These are phyloP conservation scores for Scomber japonicus DNA, from an alignment of 2,113 vertebrate species.

Conservation along the genomic window DNA sequence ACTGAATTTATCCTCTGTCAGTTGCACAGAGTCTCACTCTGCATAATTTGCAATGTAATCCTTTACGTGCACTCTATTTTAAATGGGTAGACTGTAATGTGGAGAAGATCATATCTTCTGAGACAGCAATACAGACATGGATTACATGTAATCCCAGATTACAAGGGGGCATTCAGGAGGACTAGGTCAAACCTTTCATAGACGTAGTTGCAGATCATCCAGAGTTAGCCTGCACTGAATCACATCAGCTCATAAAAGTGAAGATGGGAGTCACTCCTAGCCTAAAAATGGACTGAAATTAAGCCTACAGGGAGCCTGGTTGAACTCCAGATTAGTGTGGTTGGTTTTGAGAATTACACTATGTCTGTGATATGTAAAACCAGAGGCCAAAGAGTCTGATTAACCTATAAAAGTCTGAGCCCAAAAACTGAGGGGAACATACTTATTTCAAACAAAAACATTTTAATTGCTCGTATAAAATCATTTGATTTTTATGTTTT, in stretches of 20 bases:
- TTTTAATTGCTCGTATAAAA: conserved; percentile 38
- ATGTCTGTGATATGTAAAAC: conserved; percentile 15
- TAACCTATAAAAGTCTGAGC: not conserved
- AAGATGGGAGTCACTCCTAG: conserved; percentile 10
- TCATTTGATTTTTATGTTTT: conserved; percentile 1
- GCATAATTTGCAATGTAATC: conserved; percentile 44
- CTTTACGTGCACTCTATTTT: conserved; percentile 56
- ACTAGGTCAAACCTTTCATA: conserved; percentile 57
- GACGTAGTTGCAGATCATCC: conserved; percentile 46
- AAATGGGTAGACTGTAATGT: conserved; percentile 37
- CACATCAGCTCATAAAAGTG: conserved; percentile 24
- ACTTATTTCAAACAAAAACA: conserved; percentile 22
- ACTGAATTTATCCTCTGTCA: conserved; percentile 21
- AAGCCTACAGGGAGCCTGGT: conserved; percentile 4
- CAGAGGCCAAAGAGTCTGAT: conserved; percentile 58
- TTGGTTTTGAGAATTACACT: conserved; percentile 13
- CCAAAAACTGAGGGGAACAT: not conserved
- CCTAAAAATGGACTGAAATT: conserved; percentile 22
- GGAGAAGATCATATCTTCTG: conserved; percentile 41
- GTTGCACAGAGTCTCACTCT: conserved; percentile 36
- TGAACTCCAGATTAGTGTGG: conserved; percentile 15
- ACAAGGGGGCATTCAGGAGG: conserved; percentile 55
- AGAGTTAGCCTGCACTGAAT: conserved; percentile 43
- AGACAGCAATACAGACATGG: conserved; percentile 56
- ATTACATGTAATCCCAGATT: conserved; percentile 76